These are phyloP conservation scores for Perccottus glenii DNA, from an alignment of 2,113 vertebrate genomes.

Conservation along the genomic window DNA sequence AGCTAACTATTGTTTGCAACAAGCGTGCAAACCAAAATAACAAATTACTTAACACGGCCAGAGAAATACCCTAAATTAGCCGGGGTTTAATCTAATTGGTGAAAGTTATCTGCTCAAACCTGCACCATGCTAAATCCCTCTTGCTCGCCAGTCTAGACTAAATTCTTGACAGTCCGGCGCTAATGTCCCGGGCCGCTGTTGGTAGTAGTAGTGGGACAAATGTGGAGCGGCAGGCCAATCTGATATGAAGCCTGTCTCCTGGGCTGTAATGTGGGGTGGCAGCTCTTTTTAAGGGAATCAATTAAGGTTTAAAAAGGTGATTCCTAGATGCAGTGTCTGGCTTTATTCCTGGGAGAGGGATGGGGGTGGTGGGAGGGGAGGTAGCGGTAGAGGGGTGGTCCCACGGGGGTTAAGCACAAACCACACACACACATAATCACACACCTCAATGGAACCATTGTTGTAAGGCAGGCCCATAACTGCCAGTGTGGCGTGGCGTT, in stretches of 20 bases:
- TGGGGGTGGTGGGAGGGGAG: conserved; percentile 13
- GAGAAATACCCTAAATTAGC: conserved; percentile 75
- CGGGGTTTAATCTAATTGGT: conserved; percentile 75
- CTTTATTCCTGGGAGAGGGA: conserved; percentile 63
- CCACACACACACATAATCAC: conserved; percentile 55
- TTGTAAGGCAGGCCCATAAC: conserved; percentile 46
- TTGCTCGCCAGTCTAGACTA: conserved; percentile 72
- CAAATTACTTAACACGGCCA: conserved; percentile 43
- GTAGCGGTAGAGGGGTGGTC: conserved; percentile 50
- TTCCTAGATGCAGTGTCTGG: conserved; percentile 65
- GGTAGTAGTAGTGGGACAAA: conserved; percentile 51
- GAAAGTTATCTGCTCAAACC: conserved; percentile 78
- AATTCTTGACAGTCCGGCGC: conserved; percentile 73
- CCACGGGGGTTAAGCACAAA: conserved; percentile 60
- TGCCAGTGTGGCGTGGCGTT: conserved; percentile 24
- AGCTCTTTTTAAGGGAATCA: conserved; percentile 73
- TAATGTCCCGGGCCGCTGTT: conserved; percentile 61
- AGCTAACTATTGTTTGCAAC: not conserved
- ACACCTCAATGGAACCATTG: conserved; percentile 69
- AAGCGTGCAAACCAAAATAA: conserved; percentile 56
- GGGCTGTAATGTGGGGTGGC: conserved; percentile 67
- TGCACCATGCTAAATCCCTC: conserved; percentile 64
- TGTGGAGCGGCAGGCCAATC: conserved; percentile 65
- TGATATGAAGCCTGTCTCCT: conserved; percentile 60
- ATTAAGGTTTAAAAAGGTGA: conserved; percentile 79